Base-by-base conservation (phyloP, 2,797 vertebrate genomes). In the Balearica regulorum region DNA sequence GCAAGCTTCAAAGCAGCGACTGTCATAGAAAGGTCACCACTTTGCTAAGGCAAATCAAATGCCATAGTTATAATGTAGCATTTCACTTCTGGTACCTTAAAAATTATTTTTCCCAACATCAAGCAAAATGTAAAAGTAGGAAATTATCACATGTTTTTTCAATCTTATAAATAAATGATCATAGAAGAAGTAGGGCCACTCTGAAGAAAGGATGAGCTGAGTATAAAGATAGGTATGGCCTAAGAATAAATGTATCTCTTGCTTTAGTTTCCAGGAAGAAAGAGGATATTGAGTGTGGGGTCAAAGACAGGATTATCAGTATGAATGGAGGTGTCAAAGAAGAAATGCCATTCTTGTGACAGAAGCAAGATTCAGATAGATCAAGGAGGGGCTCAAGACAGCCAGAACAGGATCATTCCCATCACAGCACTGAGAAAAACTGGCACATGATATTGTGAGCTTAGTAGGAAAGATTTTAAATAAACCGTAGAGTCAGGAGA, bases 1-100 rank as follows among this genome's bases (percentile, higher is more conserved):
- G 80, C 49, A 94, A 75, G 85, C 70, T 96, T 90, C 46, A 6
- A 57, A 90, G 83, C 76, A 95, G 46, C 76, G 51, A 72, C 93
- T 90, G 72, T 76, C 54, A 48, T 2, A 64, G 51, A 89, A 90
- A 65, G 62, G 53, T 83, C 88, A 90, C 35, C 81, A 24, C 61
- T 73, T 90, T 1, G 5, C 25, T 57, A 71, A 89, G 44, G 69
- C 65, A 88, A 61, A 86, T 80, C 25, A 71, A 58, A 54, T 43
- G n/a, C 54, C 69, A 11, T 53, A 78, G 7, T 75, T 86, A n/a
- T 8, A 77, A 29, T 57, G 31, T 69, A 61, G 54, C 49, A 15
- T 81, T 86, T 79, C 28, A 61, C 8, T 93, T 90, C 33, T 83
- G 41, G 31, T 64, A 37, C 76, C n/a, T 86, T 78, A 46, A 81